Base-by-base conservation (phyloP, 2,888 invertebrate species). In the Agonopterix subpropinquella region DNA sequence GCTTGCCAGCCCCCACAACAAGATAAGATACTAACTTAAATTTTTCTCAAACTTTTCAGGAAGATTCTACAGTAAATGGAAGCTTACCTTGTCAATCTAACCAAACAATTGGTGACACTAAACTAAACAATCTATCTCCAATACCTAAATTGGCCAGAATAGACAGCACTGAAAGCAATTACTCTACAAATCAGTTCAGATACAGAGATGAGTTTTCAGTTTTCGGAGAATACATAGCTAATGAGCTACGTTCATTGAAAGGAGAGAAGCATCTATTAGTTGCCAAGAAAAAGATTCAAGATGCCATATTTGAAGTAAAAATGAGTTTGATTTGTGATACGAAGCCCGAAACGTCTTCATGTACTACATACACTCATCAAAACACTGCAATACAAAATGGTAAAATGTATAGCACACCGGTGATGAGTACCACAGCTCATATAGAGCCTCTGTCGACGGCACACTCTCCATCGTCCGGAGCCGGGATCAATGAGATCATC, bases 211-310 rank as follows among this genome's bases (percentile, higher is more conserved):
- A 91, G 53, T 90, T 89, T 60, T 69, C 89, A 8, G 89, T 90
- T 0, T 91, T 90, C 47, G 91, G 91, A 7, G 91, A 91, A 71
- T 91, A 91, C 54, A 76, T 91, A 48, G 91, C 91, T 1, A 91
- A 91, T 61, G 91, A 91, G 64, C 72, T 91, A 57, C 75, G 91
- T 5, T 89, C 89, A 39, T 73, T 91, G 11, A 87, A 84, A 65
- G 90, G 89, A 13, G 84, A 91, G 44, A 90, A 90, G 59, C 89
- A 90, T 51, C 65, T 91, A 9, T 66, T 90, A 4, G 79, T 90
- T 3, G 85, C 90, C 0, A 91, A 91, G 61, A 91, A 91, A 62
- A 91, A 90, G 64, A 91, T 91, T 51, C 90, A 91, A 60, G 91
- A 90, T 59, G 87, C 89, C 9, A 88, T 91, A 58, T 91, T 90